These are phyloP conservation scores for Tetraneura akinire DNA, from an alignment of 1,140 invertebrate genomes.

Conservation along the genomic window DNA sequence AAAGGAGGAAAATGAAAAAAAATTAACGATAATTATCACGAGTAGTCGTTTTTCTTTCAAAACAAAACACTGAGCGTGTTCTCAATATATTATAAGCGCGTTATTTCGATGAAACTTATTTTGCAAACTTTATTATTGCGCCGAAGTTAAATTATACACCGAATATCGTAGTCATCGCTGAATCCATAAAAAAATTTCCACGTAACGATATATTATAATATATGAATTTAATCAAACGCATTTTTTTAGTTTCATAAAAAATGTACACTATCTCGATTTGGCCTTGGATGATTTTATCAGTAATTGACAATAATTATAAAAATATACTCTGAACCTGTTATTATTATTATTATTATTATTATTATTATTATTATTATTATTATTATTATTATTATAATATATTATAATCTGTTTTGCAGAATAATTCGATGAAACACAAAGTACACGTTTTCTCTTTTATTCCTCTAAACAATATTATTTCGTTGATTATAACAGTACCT, in stretches of 20 bases:
- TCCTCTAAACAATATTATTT: neutral
- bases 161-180: neutral
- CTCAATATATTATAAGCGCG: neutral
- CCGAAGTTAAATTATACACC: neutral
- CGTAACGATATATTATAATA: neutral
- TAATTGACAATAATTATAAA: conserved; percentile 23
- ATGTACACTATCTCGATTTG: neutral
- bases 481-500: neutral
- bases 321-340: conserved; percentile 11
- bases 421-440: conserved; percentile 18
- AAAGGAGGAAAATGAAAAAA: too few species aligned
- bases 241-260: neutral
- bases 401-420: neutral
- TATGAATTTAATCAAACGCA: conserved; percentile 11
- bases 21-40: too few species aligned
- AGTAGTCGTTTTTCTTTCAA: too few species aligned
- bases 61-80: too few species aligned
- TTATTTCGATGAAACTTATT: neutral
- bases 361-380: neutral
- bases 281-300: neutral
- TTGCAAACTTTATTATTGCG: neutral
- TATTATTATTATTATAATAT: neutral
- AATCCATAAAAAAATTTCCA: neutral
- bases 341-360: neutral
- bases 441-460: neutral